Evolutionary conservation across 2,888 invertebrate genomes (phyloP).

Genomic region (Hydrotaea cyrtoneurina): DNA sequence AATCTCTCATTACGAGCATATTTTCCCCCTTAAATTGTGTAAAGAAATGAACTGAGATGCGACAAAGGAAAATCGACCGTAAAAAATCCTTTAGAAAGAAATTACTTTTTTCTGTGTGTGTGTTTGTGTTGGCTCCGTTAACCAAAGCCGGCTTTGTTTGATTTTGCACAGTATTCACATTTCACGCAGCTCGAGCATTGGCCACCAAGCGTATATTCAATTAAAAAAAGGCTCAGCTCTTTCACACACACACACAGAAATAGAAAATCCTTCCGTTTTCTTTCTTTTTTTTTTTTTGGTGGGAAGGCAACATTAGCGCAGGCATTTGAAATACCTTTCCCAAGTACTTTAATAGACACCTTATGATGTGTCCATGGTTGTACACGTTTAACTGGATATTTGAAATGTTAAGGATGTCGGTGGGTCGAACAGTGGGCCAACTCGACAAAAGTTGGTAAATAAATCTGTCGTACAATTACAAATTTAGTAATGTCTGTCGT

Average conservation of each 20-base stretch:
- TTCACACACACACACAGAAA: no score
- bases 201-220: conserved; percentile 31
- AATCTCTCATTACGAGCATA: conserved; percentile 19
- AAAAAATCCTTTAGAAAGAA: conserved; percentile 22
- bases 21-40: not conserved
- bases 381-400: not conserved
- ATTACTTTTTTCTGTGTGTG: not conserved
- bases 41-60: not conserved
- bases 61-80: not conserved
- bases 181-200: conserved; percentile 19
- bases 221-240: conserved; percentile 27
- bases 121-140: not conserved
- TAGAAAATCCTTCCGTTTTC: not conserved
- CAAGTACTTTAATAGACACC: not conserved
- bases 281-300: not conserved
- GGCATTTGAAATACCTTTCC: conserved; percentile 14
- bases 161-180: not conserved
- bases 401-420: not conserved
- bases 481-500: no score
- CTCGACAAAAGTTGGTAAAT: no score
- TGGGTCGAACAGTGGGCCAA: not conserved
- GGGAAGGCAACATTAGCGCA: not conserved
- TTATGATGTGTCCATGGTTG: not conserved
- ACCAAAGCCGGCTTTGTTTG: not conserved
- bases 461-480: no score